Percentiles rank a stretch among this genome's conserved stretches.
phyloP scores from a whole-genome alignment of 30 jellyfish, hydroid and myxozoan genomes.

The Cassiopea xamachana region DNA sequence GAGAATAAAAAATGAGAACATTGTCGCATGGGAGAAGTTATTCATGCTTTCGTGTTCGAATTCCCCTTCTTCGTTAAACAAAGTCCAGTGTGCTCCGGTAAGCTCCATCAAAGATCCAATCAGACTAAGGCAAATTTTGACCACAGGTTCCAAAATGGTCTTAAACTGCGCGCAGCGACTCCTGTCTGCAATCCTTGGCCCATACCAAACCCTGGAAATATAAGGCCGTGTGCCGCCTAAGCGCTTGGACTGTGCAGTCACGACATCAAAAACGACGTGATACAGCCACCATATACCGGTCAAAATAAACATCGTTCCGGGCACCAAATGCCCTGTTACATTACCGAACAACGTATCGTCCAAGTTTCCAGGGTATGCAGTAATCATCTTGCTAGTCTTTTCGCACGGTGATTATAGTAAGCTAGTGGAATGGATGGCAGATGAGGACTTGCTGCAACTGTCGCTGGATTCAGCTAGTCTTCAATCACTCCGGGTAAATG shows the following conservation, averaged over 20 bases:
- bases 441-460: background rate
- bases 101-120: constrained; percentile 65
- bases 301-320: constrained; percentile 59
- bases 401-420: background rate
- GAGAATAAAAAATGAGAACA: constrained; percentile 67
- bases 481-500: background rate
- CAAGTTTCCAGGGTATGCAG: constrained; percentile 22
- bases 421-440: background rate
- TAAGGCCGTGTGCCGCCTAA: constrained; percentile 34
- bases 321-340: constrained; percentile 71
- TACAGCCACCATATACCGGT: constrained; percentile 75
- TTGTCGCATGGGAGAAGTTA: constrained; percentile 77
- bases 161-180: constrained; percentile 25
- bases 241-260: constrained; percentile 22
- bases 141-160: constrained; percentile 47
- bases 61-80: constrained; percentile 39
- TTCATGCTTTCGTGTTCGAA: constrained; percentile 59
- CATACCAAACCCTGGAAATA: constrained; percentile 59
- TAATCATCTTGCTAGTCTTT: constrained; percentile 4
- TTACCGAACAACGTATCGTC: constrained; percentile 70
- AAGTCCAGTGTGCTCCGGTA: constrained; percentile 56
- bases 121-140: constrained; percentile 16
- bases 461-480: background rate
- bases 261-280: constrained; percentile 30
- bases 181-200: background rate